phyloP scores from a whole-genome alignment of 2,888 invertebrate genomes.

The Glomeris marginata region DNA sequence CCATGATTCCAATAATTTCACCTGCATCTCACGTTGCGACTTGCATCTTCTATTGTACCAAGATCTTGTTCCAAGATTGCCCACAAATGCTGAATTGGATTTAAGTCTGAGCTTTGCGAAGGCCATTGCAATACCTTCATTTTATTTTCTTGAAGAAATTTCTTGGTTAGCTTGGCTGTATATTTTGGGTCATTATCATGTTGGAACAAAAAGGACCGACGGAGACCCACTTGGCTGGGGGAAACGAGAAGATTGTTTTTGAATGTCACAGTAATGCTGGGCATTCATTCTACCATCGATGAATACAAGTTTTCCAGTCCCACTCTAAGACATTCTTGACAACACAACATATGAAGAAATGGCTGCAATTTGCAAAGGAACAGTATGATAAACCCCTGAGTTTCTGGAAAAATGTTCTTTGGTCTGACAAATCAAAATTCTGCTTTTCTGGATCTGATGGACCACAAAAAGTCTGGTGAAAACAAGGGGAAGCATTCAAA shows the following conservation, averaged over 20 bases:
- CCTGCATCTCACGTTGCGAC: background rate
- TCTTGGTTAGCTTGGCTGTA: conserved; percentile 5
- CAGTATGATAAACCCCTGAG: background rate
- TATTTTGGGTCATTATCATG: conserved; percentile 9
- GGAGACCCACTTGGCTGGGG: background rate
- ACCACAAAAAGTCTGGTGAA: background rate
- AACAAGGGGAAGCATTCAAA: background rate
- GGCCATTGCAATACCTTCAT: background rate
- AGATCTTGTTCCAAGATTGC: background rate
- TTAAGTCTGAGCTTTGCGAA: conserved; percentile 3
- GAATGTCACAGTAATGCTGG: background rate
- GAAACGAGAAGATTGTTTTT: background rate
- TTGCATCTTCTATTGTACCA: background rate
- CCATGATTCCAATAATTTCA: background rate
- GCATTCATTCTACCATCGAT: conserved; percentile 2
- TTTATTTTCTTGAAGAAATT: background rate
- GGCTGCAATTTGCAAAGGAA: background rate
- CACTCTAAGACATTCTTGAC: conserved; percentile 4
- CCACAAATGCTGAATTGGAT: conserved; percentile 11
- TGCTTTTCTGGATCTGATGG: conserved; percentile 5
- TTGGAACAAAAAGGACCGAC: background rate
- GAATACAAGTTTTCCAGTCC: background rate
- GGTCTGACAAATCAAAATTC: conserved; percentile 1
- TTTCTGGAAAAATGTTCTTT: background rate
- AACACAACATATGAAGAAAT: too few species aligned